These are phyloP conservation scores for Brevipalpus yothersi DNA, from an alignment of 1,140 invertebrate genomes.

Conservation along the genomic window DNA sequence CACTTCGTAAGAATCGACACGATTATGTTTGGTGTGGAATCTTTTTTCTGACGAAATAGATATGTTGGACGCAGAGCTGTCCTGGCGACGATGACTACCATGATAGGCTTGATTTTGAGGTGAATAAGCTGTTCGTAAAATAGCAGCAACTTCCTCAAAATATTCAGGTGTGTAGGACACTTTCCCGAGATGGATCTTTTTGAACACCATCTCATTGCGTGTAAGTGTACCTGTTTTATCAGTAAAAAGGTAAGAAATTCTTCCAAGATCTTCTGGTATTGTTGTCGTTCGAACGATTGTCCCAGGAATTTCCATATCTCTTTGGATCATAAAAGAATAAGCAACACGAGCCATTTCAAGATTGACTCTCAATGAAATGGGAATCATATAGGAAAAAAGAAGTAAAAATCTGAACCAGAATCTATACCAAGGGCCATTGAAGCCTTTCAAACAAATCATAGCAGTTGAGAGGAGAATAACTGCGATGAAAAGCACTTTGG, in stretches of 20 bases:
- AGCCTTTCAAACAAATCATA: slow-evolving; percentile 83
- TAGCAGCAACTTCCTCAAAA: slow-evolving; percentile 39
- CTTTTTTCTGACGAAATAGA: slow-evolving; percentile 10
- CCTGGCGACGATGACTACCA: slow-evolving; percentile 10
- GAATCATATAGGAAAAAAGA: slow-evolving; percentile 96
- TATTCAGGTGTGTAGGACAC: slow-evolving; percentile 61
- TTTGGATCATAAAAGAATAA: slow-evolving; percentile 88
- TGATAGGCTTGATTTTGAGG: slow-evolving; percentile 3
- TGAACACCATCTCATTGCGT: slow-evolving; percentile 97
- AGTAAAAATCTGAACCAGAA: slow-evolving; percentile 91
- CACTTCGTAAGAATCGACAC: slow-evolving; percentile 12
- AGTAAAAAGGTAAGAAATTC: slow-evolving; percentile 79
- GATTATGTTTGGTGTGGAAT: slow-evolving; percentile 2
- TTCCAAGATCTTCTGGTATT: slow-evolving; percentile 90
- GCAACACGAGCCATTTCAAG: slow-evolving; percentile 95
- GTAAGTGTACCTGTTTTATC: slow-evolving; percentile 98
- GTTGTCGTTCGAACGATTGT: slow-evolving; percentile 95
- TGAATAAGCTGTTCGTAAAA: slow-evolving; percentile 15
- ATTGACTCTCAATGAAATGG: slow-evolving; percentile 90
- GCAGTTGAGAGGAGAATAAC: slow-evolving; percentile 70
- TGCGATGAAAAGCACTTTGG: slow-evolving; percentile 78
- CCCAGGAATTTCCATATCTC: slow-evolving; percentile 69
- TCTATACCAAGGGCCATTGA: slow-evolving; percentile 81
- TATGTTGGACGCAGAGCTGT: slow-evolving; percentile 8
- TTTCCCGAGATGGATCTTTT: slow-evolving; percentile 71